These are phyloP conservation scores for Catharus minimus DNA, from an alignment of 2,113 vertebrate genomes.

Conservation along the genomic window DNA sequence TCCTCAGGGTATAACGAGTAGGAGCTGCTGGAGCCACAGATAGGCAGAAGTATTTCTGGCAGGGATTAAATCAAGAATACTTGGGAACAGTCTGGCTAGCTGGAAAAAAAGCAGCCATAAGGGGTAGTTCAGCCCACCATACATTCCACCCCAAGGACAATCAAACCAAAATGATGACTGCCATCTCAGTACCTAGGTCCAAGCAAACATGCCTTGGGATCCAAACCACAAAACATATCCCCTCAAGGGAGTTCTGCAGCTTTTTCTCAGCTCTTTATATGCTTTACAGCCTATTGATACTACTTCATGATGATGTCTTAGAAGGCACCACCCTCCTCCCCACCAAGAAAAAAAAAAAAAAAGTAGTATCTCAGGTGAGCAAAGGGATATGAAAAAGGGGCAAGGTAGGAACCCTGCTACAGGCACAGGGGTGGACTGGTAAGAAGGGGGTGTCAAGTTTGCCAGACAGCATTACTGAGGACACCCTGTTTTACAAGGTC, in stretches of 20 bases:
- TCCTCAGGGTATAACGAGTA: background rate
- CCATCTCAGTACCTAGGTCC: background rate
- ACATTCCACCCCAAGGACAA: background rate
- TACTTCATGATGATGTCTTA: background rate
- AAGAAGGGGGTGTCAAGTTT: accelerated
- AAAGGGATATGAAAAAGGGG: background rate
- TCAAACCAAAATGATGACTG: background rate
- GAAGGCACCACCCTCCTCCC: background rate
- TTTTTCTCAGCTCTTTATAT: background rate
- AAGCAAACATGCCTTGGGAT: background rate
- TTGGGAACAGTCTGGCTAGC: background rate
- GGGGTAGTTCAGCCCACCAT: accelerated
- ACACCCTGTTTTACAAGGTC: background rate
- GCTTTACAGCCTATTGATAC: background rate
- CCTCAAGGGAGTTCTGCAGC: background rate
- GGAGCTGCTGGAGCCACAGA: background rate
- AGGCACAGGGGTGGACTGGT: accelerated
- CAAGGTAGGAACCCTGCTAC: background rate
- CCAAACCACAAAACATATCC: background rate
- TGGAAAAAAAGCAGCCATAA: background rate
- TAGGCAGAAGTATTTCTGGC: background rate
- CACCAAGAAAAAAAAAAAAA: background rate
- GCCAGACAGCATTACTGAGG: background rate
- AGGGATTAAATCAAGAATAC: background rate
- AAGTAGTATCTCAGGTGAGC: accelerated